A percentile compares a stretch with the other conserved stretches of the same genome.
These are phyloP conservation scores for Lordiphosa mommai DNA, from an alignment of 1,140 invertebrate species.

Conservation along the genomic window DNA sequence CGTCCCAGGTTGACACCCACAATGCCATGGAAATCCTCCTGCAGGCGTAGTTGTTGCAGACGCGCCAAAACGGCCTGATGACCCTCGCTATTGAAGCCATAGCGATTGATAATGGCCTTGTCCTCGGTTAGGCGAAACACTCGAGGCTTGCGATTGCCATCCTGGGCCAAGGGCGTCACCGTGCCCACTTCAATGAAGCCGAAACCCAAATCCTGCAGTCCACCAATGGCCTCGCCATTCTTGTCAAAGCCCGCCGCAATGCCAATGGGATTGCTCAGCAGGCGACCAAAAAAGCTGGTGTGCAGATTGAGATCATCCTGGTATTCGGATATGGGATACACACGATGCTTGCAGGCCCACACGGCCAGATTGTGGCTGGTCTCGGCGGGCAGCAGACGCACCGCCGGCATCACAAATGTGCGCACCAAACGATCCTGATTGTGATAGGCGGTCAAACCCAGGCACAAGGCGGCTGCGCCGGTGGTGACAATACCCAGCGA, in stretches of 20 bases:
- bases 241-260: slow-evolving; percentile 99
- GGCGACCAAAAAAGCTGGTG: slow-evolving; percentile 85
- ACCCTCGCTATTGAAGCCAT: slow-evolving; percentile 98
- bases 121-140: slow-evolving; percentile 94
- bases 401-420: slow-evolving; percentile 61
- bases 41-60: slow-evolving; percentile 82
- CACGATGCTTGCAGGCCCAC: slow-evolving; percentile 86
- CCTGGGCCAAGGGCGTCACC: slow-evolving; percentile 94
- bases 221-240: slow-evolving; percentile 93
- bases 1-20: slow-evolving; percentile 97
- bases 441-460: slow-evolving; percentile 40
- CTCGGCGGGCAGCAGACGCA: slow-evolving; percentile 83
- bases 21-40: slow-evolving; percentile 82
- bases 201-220: slow-evolving; percentile 92
- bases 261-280: slow-evolving; percentile 94
- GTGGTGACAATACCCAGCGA: slow-evolving; percentile 52
- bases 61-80: slow-evolving; percentile 87
- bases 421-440: slow-evolving; percentile 30
- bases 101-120: slow-evolving; percentile 92
- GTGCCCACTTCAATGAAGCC: slow-evolving; percentile 98
- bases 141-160: slow-evolving; percentile 94
- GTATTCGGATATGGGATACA: slow-evolving; percentile 83
- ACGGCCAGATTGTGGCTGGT: slow-evolving; percentile 89
- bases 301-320: slow-evolving; percentile 84
- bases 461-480: slow-evolving; percentile 34